Evolutionary conservation across 2,888 invertebrate species (phyloP).

Genomic region (Lypha dubia): DNA sequence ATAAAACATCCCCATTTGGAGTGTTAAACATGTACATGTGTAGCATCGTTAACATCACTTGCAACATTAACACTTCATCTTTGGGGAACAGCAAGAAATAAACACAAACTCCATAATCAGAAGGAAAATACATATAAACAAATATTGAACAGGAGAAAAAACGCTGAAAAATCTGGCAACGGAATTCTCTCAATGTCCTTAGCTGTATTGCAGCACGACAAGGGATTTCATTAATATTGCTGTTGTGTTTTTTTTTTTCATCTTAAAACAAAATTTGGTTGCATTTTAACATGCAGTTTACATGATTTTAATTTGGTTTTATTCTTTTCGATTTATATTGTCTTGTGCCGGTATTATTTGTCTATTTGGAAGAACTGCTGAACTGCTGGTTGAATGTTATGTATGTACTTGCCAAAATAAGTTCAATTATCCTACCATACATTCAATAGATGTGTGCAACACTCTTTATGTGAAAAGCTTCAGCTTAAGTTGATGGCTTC

Average conservation of each 20-base stretch:
- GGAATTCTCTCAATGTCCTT: slow-evolving; percentile 35
- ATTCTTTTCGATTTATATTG: slow-evolving; percentile 60
- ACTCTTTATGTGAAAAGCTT: slow-evolving; percentile 23
- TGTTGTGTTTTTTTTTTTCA: background rate
- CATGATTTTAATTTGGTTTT: slow-evolving; percentile 37
- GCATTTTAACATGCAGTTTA: slow-evolving; percentile 69
- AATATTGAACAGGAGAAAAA: slow-evolving; percentile 5
- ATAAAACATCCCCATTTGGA: slow-evolving; percentile 24
- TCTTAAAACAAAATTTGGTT: slow-evolving; percentile 36
- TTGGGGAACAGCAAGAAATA: slow-evolving; percentile 15
- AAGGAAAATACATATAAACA: slow-evolving; percentile 36
- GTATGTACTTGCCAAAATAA: slow-evolving; percentile 1
- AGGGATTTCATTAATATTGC: background rate
- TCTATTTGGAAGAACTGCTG: slow-evolving; percentile 19
- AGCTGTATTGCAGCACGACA: slow-evolving; percentile 11
- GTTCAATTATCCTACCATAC: slow-evolving; percentile 37
- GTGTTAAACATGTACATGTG: slow-evolving; percentile 39
- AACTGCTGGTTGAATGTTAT: background rate
- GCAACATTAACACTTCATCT: slow-evolving; percentile 74
- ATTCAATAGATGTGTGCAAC: background rate
- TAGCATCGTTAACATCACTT: slow-evolving; percentile 71
- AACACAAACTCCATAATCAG: slow-evolving; percentile 16
- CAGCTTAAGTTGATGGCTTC: slow-evolving; percentile 13
- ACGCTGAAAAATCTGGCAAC: background rate
- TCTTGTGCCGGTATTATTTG: slow-evolving; percentile 49